Conservation (phyloP, 2,797 vertebrate genomes). For the Sebastes iracundus region DNA sequence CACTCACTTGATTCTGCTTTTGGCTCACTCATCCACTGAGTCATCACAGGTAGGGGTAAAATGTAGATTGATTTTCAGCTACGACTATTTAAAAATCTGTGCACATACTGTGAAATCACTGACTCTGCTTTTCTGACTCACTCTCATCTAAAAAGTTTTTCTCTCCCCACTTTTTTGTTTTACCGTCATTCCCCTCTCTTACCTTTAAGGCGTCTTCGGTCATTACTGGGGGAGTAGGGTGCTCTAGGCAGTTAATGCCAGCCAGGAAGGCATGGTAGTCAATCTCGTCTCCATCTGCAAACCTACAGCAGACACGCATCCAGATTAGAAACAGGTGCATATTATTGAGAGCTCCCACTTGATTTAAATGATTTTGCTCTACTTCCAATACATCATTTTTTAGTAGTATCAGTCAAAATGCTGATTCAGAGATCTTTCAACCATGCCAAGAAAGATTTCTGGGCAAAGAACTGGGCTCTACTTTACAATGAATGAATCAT, state of each 20-base stretch:
- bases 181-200: conserved; percentile 10
- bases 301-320: conserved; percentile 74
- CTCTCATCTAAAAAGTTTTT: conserved; percentile 3
- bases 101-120: conserved; percentile 36
- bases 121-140: background rate
- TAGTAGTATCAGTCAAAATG: background rate
- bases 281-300: conserved; percentile 84
- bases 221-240: conserved; percentile 70
- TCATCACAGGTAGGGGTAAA: conserved; percentile 32
- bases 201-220: conserved; percentile 82
- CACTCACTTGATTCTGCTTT: conserved; percentile 40
- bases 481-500: conserved; percentile 12
- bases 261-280: conserved; percentile 86
- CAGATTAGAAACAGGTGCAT: conserved; percentile 12
- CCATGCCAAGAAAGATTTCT: conserved; percentile 11
- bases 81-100: conserved; percentile 39
- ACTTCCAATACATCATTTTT: background rate
- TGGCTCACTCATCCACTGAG: conserved; percentile 39
- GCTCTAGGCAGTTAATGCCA: conserved; percentile 87
- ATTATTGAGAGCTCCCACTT: background rate
- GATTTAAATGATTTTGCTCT: background rate
- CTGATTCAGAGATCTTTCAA: background rate
- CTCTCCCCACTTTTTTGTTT: background rate
- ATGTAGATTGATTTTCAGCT: conserved; percentile 48
- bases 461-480: background rate